These are phyloP conservation scores for Peribatodes rhomboidaria DNA, from an alignment of 2,888 invertebrate genomes.

Conservation along the genomic window DNA sequence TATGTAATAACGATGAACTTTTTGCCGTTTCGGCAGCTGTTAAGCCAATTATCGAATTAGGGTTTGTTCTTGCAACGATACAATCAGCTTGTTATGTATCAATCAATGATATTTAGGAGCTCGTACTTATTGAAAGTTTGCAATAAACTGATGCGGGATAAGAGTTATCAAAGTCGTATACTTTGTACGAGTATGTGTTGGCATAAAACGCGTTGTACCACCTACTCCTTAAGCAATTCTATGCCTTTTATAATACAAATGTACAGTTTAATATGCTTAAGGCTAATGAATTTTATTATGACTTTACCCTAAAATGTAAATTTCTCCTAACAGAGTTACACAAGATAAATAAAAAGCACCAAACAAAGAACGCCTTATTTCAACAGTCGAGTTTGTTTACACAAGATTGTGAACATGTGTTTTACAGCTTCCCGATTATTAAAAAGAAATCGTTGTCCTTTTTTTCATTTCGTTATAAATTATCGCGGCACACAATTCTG, in stretches of 20 bases:
- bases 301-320: constrained; percentile 29
- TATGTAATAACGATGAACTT: background rate
- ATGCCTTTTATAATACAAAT: background rate
- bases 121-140: background rate
- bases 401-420: constrained; percentile 44
- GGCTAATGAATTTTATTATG: constrained; percentile 21
- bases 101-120: background rate
- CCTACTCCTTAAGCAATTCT: no score
- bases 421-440: constrained; percentile 47
- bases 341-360: constrained; percentile 34
- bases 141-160: background rate
- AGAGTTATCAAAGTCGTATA: background rate
- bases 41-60: constrained; percentile 11
- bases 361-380: constrained; percentile 34
- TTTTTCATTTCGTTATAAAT: constrained; percentile 40
- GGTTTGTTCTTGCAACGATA: background rate
- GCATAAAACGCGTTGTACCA: background rate
- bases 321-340: constrained; percentile 5
- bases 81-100: background rate
- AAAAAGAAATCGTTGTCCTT: constrained; percentile 34
- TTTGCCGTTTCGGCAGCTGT: background rate
- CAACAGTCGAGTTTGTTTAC: constrained; percentile 43
- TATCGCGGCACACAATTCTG: constrained; percentile 39
- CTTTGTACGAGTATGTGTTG: background rate
- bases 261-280: constrained; percentile 3